Evolutionary conservation across 2,113 vertebrate species (phyloP), one percentile per base, ranked within the genome.

Genomic region (Varanus komodoensis): DNA sequence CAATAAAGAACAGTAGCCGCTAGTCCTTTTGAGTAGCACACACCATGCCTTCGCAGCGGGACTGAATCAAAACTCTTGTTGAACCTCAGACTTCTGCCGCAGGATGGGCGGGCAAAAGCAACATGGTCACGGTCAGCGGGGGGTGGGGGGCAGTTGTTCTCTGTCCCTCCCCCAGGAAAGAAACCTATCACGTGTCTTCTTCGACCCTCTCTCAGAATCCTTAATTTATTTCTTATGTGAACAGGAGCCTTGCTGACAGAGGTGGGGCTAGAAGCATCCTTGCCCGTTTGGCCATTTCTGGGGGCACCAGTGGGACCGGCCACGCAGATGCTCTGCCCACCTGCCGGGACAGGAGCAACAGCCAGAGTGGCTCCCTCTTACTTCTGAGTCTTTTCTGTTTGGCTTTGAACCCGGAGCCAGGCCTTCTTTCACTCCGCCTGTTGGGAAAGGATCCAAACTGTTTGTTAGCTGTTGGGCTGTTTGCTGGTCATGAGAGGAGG

Each of bases 1-100:
- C 99, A 57, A 99, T 99, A 97, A 99, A 99, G 97, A 99, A 99
- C 97, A 99, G 99, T 98, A 99, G 98, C 96, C 99, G 99, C 96
- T 99, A 99, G 96, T 84, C 81, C 94, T 89, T 94, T 4, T 4
- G n/a, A 32, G n/a, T 95, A 91, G 94, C 95, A 95, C 89, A 75
- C 91, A 93, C 95, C 93, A 90, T 94, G 96, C 94, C 90, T 77
- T 92, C 93, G 85, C 27, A 95, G 96, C 95, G 96, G 96, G 96
- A 97, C 96, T 97, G 95, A 96, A 96, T 91, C 44, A 81, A 77
- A 84, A 96, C 95, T 97, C 94, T 64, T 94, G n/a, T 92, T 83
- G 89, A 96, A 94, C 95, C 95, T 97, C 95, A 95, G 83, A 92
- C 94, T 95, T 84, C 77, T 95, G 95, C 96, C 96, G 92, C 94